A percentile compares a stretch with the other conserved stretches of the same genome.
Conservation (phyloP, 1,140 invertebrate species). For the Aphelinus atriplicis region DNA sequence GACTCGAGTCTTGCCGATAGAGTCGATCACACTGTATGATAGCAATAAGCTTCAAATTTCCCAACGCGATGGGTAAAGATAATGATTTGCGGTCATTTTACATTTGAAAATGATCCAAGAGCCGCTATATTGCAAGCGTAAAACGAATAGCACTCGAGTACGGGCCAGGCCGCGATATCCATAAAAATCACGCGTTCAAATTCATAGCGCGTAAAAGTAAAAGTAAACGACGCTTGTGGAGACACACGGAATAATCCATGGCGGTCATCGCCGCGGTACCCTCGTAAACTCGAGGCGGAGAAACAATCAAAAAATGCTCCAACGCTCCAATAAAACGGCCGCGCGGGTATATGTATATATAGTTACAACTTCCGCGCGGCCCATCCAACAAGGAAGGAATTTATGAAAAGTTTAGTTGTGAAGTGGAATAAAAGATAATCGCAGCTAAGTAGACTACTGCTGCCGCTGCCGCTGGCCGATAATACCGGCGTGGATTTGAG, state of each 20-base stretch:
- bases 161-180: constrained; percentile 1
- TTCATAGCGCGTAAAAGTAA: constrained; percentile 35
- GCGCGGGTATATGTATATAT: background rate
- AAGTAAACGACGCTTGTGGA: background rate
- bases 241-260: background rate
- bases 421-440: constrained; percentile 27
- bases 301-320: constrained; percentile 7
- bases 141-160: background rate
- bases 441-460: constrained; percentile 14
- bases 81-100: too few relatives aligned
- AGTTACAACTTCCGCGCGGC: background rate
- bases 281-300: too few relatives aligned
- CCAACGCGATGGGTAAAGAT: background rate
- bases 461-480: background rate
- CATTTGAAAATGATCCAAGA: too few relatives aligned
- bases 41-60: too few relatives aligned
- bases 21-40: too few relatives aligned
- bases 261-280: too few relatives aligned
- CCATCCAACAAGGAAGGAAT: constrained; percentile 17
- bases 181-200: constrained; percentile 18
- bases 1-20: too few relatives aligned
- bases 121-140: background rate
- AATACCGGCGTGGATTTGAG: too few relatives aligned
- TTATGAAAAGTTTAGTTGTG: constrained; percentile 14
- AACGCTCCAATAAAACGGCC: constrained; percentile 4